Evolutionary conservation across 1,140 invertebrate genomes (phyloP).

Genomic region (Diorhabda sublineata): DNA sequence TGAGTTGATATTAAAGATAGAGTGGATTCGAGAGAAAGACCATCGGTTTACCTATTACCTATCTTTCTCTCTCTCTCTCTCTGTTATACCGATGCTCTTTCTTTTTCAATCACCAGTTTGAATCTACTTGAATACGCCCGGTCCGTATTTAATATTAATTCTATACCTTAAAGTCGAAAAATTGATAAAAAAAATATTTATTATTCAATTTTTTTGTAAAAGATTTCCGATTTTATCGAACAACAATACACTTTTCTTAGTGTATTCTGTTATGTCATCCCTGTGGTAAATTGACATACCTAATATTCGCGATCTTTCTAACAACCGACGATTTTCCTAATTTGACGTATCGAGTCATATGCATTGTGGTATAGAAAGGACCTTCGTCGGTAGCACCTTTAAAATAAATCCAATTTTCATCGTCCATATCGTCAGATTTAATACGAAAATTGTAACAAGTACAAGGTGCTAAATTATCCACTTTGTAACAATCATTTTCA

Average conservation of each 20-base stretch:
- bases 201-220: background rate
- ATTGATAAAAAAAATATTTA: too few relatives aligned
- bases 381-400: slow-evolving; percentile 33
- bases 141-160: too few relatives aligned
- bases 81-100: too few relatives aligned
- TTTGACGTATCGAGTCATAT: slow-evolving; percentile 36
- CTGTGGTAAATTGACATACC: slow-evolving; percentile 13
- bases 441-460: slow-evolving; percentile 37
- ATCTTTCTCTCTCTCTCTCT: too few relatives aligned
- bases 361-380: slow-evolving; percentile 32
- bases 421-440: slow-evolving; percentile 16
- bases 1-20: too few relatives aligned
- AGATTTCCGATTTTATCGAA: background rate
- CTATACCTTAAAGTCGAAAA: too few relatives aligned
- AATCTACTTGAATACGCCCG: too few relatives aligned
- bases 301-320: slow-evolving; percentile 31
- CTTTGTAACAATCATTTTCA: slow-evolving; percentile 23
- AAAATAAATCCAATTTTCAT: slow-evolving; percentile 30
- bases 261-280: too few relatives aligned
- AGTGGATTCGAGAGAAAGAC: too few relatives aligned
- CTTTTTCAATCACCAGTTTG: too few relatives aligned
- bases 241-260: too few relatives aligned
- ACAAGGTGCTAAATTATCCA: slow-evolving; percentile 32
- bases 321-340: slow-evolving; percentile 31
- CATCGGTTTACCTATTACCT: too few relatives aligned